Base-by-base conservation (phyloP, 2,113 vertebrate species). In the Tylochromis polylepis region DNA sequence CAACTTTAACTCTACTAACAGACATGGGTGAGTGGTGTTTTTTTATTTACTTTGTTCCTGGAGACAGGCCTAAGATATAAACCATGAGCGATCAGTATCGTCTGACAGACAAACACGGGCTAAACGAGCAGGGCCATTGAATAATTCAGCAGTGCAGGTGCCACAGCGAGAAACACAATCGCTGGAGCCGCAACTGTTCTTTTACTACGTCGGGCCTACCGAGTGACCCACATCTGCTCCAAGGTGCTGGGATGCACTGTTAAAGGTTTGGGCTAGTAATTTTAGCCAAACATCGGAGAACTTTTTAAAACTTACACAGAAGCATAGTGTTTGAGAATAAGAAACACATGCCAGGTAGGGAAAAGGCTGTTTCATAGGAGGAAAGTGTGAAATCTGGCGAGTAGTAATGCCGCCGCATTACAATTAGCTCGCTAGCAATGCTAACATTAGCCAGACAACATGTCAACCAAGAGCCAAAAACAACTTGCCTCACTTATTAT, bases 101-200 rank as follows among this genome's bases (percentile, higher is more conserved):
- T 34, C 92, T 95, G 14, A 91, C 94, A 89, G 46, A 93, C 86
- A 93, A 90, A 93, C 91, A 90, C 84, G 24, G 83, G 85, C 86
- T 89, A 87, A 90, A 90, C 79, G 88, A 93, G 92, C 79, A 82
- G 82, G 59, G 83, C 79, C 78, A 82, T 83, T 95, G 79, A 95
- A 95, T 96, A 92, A 95, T 95, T 95, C 87, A 95, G 38, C 82
- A 83, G 81, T 72, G 79, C 82, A 92, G 91, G 93, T 91, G 83
- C 82, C 80, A 84, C 90, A 79, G 83, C 82, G 77, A 94, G 94
- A 95, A 95, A 95, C 16, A 94, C 93, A 92, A 95, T 95, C 92
- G 83, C 91, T 11, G 43, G 81, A 83, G 78, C 86, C 62, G 57
- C 27, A 22, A 20, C 78, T 81, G 86, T 75, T 88, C 38, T 86